Evolutionary conservation across 2,888 invertebrate genomes (phyloP).

Genomic region (Plagodis pulveraria): DNA sequence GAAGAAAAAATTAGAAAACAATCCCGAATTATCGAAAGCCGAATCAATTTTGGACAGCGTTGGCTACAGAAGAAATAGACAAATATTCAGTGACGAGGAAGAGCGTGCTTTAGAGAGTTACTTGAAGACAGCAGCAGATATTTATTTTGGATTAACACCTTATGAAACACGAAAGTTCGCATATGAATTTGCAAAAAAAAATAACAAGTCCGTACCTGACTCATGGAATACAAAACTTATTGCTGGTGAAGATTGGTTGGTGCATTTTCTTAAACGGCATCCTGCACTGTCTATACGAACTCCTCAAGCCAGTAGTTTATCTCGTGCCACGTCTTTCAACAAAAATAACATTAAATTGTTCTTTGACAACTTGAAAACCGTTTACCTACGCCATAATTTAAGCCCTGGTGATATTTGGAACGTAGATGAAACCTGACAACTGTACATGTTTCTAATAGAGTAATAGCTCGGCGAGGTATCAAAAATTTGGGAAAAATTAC

Average conservation of each 20-base stretch:
- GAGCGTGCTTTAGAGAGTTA: too few species aligned
- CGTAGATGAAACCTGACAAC: background rate
- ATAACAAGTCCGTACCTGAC: background rate
- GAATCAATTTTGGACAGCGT: too few species aligned
- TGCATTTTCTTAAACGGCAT: background rate
- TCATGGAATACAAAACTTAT: background rate
- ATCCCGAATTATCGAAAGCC: too few species aligned
- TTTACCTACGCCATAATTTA: background rate
- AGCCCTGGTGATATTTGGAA: background rate
- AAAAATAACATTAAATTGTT: background rate
- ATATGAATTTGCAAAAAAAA: background rate
- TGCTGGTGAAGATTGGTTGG: background rate
- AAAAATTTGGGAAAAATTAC: background rate
- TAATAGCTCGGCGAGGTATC: background rate
- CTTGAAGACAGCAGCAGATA: too few species aligned
- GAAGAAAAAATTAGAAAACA: too few species aligned
- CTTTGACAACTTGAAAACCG: background rate
- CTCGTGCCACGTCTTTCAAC: background rate
- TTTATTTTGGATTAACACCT: too few species aligned
- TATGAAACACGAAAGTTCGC: background rate
- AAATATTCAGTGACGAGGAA: too few species aligned
- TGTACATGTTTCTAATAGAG: background rate
- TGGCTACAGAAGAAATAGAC: too few species aligned
- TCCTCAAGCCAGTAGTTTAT: background rate
- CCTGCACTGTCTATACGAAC: background rate